phyloP scores from a whole-genome alignment of 2,113 vertebrate genomes.

The Sceloporus tristichus region DNA sequence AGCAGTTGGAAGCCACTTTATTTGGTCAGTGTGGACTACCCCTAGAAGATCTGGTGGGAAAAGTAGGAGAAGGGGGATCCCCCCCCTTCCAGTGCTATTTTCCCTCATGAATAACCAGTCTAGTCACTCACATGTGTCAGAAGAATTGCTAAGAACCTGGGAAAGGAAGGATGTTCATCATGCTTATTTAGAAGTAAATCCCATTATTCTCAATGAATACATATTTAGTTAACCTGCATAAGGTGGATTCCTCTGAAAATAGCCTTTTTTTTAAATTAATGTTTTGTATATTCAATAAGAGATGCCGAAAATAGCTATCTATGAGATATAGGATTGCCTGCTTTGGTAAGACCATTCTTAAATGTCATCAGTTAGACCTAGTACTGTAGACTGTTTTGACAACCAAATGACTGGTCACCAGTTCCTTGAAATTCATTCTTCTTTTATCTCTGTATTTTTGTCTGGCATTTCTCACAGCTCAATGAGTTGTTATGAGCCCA shows the following conservation, averaged over 20 bases:
- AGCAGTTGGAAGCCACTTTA: too few relatives aligned
- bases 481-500: neutral
- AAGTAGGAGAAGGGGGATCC: too few relatives aligned
- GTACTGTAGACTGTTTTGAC: neutral
- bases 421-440: neutral
- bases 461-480: neutral
- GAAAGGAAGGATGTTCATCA: neutral
- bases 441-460: neutral
- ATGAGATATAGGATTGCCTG: neutral
- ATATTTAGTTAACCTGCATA: neutral
- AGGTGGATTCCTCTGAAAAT: neutral
- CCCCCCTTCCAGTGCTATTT: neutral
- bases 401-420: neutral
- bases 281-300: neutral
- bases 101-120: neutral
- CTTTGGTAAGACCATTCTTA: neutral
- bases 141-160: neutral
- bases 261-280: neutral
- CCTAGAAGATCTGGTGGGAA: too few relatives aligned
- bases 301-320: neutral
- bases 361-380: neutral
- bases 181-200: neutral
- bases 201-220: neutral
- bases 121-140: neutral
- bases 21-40: too few relatives aligned